Evolutionary conservation across 2,113 vertebrate genomes (phyloP).

Genomic region (Notechis scutatus): DNA sequence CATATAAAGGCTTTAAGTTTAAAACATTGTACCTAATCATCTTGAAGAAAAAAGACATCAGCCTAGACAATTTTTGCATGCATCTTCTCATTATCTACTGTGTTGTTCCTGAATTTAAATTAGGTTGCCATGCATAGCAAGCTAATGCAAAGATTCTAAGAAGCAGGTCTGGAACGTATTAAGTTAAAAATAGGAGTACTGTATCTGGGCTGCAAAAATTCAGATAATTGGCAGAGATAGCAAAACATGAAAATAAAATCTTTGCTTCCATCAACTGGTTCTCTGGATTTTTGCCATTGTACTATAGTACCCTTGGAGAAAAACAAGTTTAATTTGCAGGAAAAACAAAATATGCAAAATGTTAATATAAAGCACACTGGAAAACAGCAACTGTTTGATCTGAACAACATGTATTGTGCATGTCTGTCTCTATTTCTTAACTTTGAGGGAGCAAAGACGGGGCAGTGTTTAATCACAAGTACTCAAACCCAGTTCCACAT

Average conservation of each 20-base stretch:
- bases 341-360: neutral
- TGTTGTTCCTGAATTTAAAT: neutral
- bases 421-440: neutral
- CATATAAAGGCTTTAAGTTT: neutral
- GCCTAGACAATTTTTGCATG: neutral
- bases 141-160: neutral
- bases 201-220: neutral
- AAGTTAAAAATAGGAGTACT: neutral
- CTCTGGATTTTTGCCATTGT: neutral
- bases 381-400: neutral
- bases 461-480: neutral
- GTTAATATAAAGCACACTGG: neutral
- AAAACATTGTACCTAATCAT: neutral
- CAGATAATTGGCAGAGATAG: neutral
- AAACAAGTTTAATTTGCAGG: neutral
- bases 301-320: neutral
- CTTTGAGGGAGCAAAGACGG: neutral
- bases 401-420: neutral
- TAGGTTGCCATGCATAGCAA: neutral
- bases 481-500: neutral
- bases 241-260: neutral
- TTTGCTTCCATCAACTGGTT: neutral
- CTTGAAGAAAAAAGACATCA: neutral
- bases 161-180: neutral
- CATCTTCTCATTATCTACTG: neutral